Evolutionary conservation across 1,140 invertebrate species (phyloP).

Genomic region (Sycophaga agraensis): DNA sequence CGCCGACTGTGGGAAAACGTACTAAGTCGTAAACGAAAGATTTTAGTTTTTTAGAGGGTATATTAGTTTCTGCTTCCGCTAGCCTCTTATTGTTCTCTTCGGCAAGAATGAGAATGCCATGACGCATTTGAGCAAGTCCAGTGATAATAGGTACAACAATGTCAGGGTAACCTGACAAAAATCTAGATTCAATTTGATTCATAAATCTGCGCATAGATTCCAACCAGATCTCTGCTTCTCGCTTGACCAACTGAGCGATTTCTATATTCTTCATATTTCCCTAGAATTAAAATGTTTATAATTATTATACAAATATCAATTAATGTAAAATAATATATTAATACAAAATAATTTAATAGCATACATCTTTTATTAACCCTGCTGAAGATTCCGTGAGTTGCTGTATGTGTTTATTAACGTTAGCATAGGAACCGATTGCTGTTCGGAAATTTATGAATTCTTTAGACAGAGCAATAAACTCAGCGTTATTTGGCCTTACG

Average conservation of each 20-base stretch:
- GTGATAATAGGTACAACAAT: conserved; percentile 64
- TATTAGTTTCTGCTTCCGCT: conserved; percentile 22
- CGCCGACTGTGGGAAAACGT: conserved; percentile 53
- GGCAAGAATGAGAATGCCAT: conserved; percentile 59
- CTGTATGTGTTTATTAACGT: conserved; percentile 32
- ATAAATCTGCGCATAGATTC: conserved; percentile 62
- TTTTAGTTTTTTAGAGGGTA: conserved; percentile 31
- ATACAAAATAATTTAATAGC: too few relatives aligned
- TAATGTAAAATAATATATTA: too few relatives aligned
- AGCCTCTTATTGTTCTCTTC: conserved; percentile 50
- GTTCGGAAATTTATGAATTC: conserved; percentile 40
- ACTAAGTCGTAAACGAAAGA: conserved; percentile 55
- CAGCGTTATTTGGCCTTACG: conserved; percentile 59
- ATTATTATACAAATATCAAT: neutral
- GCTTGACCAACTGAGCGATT: conserved; percentile 46
- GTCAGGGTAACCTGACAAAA: conserved; percentile 67
- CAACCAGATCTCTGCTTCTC: conserved; percentile 60
- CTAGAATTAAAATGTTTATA: neutral
- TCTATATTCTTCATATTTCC: neutral
- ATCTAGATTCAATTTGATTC: conserved; percentile 59
- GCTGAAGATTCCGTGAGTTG: conserved; percentile 10
- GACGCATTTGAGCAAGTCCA: conserved; percentile 63
- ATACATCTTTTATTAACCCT: conserved; percentile 16
- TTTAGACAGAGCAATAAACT: conserved; percentile 57
- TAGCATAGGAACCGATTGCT: conserved; percentile 35